Evolutionary conservation across 2,888 invertebrate species (phyloP).

Genomic region (Dastarcus helophoroides): DNA sequence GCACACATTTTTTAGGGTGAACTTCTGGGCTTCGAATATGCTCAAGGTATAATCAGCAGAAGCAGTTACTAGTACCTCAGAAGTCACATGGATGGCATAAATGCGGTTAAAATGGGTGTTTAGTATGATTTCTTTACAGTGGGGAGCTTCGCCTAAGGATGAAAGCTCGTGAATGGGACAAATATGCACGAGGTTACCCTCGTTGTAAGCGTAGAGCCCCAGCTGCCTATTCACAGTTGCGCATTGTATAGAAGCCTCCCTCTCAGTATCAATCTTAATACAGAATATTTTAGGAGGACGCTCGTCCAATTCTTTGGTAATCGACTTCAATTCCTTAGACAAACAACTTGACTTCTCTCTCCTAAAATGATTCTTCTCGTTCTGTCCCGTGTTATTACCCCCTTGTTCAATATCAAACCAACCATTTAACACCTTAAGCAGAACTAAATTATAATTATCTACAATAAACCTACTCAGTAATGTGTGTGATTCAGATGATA

Average conservation of each 20-base stretch:
- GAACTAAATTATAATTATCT: conserved; percentile 29
- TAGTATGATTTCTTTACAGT: conserved; percentile 23
- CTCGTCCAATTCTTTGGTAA: conserved; percentile 21
- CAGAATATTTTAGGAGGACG: conserved; percentile 22
- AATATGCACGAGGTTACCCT: conserved; percentile 25
- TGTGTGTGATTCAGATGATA: conserved; percentile 46
- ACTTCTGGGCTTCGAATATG: conserved; percentile 26
- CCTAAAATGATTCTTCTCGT: conserved; percentile 8
- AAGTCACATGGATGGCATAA: conserved; percentile 27
- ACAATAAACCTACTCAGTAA: conserved; percentile 29
- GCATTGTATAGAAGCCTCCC: conserved; percentile 27
- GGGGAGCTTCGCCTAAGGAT: conserved; percentile 8
- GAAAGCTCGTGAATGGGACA: conserved; percentile 23
- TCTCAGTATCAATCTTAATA: conserved; percentile 22
- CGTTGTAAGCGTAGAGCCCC: conserved; percentile 28
- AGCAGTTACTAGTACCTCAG: conserved; percentile 25
- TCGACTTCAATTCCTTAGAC: conserved; percentile 21
- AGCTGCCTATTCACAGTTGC: conserved; percentile 26
- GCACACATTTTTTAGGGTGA: conserved; percentile 25
- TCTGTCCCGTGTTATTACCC: conserved; percentile 11
- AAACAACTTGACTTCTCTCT: conserved; percentile 12
- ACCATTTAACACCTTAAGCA: conserved; percentile 33
- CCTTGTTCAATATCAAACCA: conserved; percentile 33
- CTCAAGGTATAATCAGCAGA: conserved; percentile 30
- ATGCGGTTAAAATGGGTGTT: conserved; percentile 27